phyloP scores from a whole-genome alignment of 2,888 invertebrate species.

The Xestia c-nigrum region DNA sequence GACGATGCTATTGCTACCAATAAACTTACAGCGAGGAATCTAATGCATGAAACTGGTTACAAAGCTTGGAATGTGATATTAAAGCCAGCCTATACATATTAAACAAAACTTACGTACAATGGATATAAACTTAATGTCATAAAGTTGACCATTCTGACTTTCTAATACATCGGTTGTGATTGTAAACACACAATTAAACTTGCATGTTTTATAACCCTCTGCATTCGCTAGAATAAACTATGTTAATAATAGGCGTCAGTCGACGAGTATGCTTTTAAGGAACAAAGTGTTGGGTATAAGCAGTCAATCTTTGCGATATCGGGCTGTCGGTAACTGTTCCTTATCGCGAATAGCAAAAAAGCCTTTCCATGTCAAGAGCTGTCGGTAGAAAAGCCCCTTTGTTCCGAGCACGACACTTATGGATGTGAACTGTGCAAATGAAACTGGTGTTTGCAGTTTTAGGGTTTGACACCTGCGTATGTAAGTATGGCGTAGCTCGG shows the following conservation, averaged over 20 bases:
- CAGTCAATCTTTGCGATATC: constrained; percentile 76
- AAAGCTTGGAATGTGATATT: constrained; percentile 43
- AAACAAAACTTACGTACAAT: constrained; percentile 53
- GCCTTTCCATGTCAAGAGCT: constrained; percentile 88
- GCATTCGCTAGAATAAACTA: constrained; percentile 56
- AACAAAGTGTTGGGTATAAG: constrained; percentile 75
- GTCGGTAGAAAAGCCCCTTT: constrained; percentile 85
- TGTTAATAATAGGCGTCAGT: constrained; percentile 69
- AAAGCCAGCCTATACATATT: constrained; percentile 38
- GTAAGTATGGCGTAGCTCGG: constrained; percentile 25
- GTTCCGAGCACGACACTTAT: constrained; percentile 76
- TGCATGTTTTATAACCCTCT: constrained; percentile 52
- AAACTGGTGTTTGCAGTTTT: constrained; percentile 53
- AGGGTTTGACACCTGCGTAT: constrained; percentile 47
- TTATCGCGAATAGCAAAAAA: constrained; percentile 87
- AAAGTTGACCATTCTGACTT: constrained; percentile 49
- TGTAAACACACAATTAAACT: constrained; percentile 54
- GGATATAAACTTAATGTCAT: constrained; percentile 38
- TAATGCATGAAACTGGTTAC: constrained; percentile 28
- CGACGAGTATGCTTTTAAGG: constrained; percentile 78
- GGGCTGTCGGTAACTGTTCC: constrained; percentile 77
- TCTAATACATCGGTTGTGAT: constrained; percentile 39
- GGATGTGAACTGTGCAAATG: constrained; percentile 63
- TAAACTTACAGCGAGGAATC: constrained; percentile 35
- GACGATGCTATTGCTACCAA: constrained; percentile 40